A percentile compares a stretch with the other conserved stretches of the same genome.
These are phyloP conservation scores for Cataglyphis albicans DNA, from an alignment of 2,888 invertebrate genomes.

Conservation along the genomic window DNA sequence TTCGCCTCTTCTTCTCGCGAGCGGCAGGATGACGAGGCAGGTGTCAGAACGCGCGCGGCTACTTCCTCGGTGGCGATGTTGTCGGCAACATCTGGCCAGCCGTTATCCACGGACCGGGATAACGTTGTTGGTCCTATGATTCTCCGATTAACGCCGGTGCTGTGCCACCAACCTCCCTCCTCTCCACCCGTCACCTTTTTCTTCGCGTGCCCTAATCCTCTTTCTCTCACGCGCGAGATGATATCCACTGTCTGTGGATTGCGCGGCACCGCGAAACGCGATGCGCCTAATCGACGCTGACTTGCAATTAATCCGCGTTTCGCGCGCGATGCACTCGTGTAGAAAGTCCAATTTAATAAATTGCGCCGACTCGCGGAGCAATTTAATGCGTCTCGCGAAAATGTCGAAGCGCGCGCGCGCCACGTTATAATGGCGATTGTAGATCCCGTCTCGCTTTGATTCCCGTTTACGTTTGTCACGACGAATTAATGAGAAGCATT, in stretches of 20 bases:
- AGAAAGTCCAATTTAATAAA: conserved; percentile 58
- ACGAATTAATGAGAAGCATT: conserved; percentile 8
- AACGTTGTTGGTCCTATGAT: conserved; percentile 78
- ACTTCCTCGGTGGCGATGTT: conserved; percentile 81
- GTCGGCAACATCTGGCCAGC: conserved; percentile 80
- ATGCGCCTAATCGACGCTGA: conserved; percentile 63
- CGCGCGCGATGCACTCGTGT: conserved; percentile 43
- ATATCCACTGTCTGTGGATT: conserved; percentile 55
- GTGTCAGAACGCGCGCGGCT: conserved; percentile 77
- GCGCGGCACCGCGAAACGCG: conserved; percentile 55
- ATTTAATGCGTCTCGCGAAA: conserved; percentile 36
- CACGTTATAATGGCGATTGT: conserved; percentile 23
- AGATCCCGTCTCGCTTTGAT: conserved; percentile 12
- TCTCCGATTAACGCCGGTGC: conserved; percentile 76
- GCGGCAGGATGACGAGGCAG: conserved; percentile 81
- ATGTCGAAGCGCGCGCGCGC: conserved; percentile 15
- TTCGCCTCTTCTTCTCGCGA: conserved; percentile 37
- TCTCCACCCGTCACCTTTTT: not conserved
- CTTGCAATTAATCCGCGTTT: conserved; percentile 57
- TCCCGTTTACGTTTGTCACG: not conserved
- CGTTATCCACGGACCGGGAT: conserved; percentile 77
- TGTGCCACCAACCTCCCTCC: conserved; percentile 10
- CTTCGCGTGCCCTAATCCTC: conserved; percentile 32
- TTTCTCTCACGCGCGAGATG: conserved; percentile 40
- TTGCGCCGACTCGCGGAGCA: conserved; percentile 16